Evolutionary conservation across 2,113 vertebrate species (phyloP).

Genomic region (Tor tambroides): DNA sequence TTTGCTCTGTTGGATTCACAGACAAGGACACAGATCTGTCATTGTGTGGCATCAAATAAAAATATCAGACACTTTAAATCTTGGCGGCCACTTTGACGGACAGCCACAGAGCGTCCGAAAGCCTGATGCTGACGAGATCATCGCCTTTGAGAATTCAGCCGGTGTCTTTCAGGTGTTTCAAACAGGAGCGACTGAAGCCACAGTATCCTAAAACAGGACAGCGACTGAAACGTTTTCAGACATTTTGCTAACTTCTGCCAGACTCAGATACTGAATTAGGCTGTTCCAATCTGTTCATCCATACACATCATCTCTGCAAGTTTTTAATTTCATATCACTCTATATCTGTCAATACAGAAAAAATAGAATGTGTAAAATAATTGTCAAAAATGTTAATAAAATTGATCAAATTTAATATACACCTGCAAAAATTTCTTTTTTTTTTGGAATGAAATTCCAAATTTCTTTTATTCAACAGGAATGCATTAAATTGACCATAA

Average conservation of each 20-base stretch:
- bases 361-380: too few relatives aligned
- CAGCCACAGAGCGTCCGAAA: not conserved
- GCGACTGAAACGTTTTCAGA: not conserved
- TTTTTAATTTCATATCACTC: too few relatives aligned
- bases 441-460: too few relatives aligned
- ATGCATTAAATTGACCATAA: not conserved
- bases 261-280: not conserved
- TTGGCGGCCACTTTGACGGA: not conserved
- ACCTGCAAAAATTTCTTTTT: too few relatives aligned
- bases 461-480: not conserved
- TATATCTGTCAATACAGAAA: too few relatives aligned
- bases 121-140: not conserved
- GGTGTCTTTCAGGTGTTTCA: not conserved
- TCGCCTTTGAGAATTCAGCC: not conserved
- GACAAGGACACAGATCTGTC: slow-evolving; percentile 13
- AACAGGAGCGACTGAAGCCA: not conserved
- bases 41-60: not conserved
- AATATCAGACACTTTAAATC: not conserved
- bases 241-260: not conserved
- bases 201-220: not conserved
- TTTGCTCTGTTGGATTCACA: not conserved
- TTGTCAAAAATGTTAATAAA: too few relatives aligned
- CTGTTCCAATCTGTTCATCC: not conserved
- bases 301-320: too few relatives aligned
- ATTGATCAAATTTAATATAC: too few relatives aligned